Evolutionary conservation across 2,113 vertebrate species (phyloP), one percentile per base, ranked within the genome.

Genomic region (Macroglossus sobrinus): DNA sequence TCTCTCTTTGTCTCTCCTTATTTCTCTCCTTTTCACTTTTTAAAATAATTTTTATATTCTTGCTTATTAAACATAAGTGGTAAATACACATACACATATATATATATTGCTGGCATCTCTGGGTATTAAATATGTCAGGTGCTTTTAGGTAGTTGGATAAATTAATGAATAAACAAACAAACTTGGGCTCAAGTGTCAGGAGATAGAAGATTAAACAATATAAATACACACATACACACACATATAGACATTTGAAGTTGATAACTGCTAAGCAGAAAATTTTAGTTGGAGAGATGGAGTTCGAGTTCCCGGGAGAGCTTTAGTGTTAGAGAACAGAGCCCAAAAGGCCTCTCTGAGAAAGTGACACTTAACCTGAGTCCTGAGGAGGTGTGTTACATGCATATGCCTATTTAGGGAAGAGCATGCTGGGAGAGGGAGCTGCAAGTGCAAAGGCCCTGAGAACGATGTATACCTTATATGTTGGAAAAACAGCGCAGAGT

Each of bases 351-450:
- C n/a, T 82, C 16, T 91, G 24, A 38, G 64, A 88, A 30, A 38
- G 1, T 33, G 4, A n/a, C 3, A 12, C 3, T 18, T 59, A 19
- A 33, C 3, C 4, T 7, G 66, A 66, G 38, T 59, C 59, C 13
- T 30, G 3, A 50, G n/a, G 11, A 26, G 0, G 3, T 7, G 4
- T 4, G n/a, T 3, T 6, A n/a, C 12, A 45, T 2, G 30, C 1
- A 15, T 1, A 3, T 2, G n/a, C 15, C 69, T 12, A 4, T 9
- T 1, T 47, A 21, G 4, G 8, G 1, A 26, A 80, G 15, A 59
- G 4, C 8, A 4, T 22, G 8, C 3, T 4, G 5, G 33, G 7
- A 10, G 18, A 45, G 15, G 30, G 19, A 78, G 11, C 10, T 22
- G 26, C 9, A 14, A 22, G n/a, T 53, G 24, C 2, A 35, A 78